Evolutionary conservation across 23 tunicate genomes (phyloP), one percentile per base, ranked within the genome.

Genomic region (Styela clava): DNA sequence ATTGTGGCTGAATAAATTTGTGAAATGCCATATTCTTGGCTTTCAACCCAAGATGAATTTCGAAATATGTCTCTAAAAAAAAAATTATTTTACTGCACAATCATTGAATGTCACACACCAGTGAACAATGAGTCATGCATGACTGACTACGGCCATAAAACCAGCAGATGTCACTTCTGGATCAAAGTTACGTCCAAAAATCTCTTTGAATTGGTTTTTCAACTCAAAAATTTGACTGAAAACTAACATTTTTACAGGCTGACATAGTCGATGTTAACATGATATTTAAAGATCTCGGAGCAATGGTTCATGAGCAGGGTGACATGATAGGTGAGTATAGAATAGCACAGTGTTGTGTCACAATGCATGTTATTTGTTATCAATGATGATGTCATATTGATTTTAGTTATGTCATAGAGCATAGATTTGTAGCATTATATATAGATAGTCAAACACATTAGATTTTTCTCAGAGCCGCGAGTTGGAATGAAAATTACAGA

Each of bases 241-340:
- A 44, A 44, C 7, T 44, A 12, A 7, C 7, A 44, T 44, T 44
- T 44, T 19, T 81, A 16, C 78, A 95, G 99, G 95, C 95, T 24
- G 99, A 95, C 69, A 88, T 88, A 29, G 73, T 86, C 69, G 99
- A 95, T 74, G 99, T 95, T 26, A 95, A 95, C 82, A 95, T 95
- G 99, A 95, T 95, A 22, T 95, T 95, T 65, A 95, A 95, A 72
- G 95, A 88, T 61, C 95, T 88, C 52, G 95, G 86, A 24, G 64
- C 88, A 26, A 89, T 95, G 99, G 99, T 95, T 24, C 99, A 95
- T 83, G 98, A 95, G 69, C 99, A 95, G 82, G 99, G 99, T 82
- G 99, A 95, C 27, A 79, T 95, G 85, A 84, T 95, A 29, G 99
- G 99, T 95, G 63, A 95, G 97, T 78, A 24, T 34, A 33, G 62